phyloP scores from a whole-genome alignment of 1,140 invertebrate genomes.

The Drosophila fuyamai region DNA sequence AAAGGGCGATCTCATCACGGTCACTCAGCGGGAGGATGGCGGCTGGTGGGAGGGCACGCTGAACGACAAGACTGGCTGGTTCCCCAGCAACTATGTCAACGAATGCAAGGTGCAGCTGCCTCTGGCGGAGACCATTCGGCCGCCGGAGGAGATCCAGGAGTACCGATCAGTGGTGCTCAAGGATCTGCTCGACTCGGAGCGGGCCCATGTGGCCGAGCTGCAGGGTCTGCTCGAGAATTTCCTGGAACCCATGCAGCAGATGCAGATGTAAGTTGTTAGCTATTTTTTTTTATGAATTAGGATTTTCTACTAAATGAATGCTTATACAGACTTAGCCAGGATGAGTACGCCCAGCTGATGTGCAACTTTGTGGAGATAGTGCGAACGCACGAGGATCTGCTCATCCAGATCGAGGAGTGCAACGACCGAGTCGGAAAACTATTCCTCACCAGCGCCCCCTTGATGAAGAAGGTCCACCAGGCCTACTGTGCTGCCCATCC shows the following conservation, averaged over 20 bases:
- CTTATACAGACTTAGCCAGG: constrained; percentile 89
- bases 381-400: constrained; percentile 92
- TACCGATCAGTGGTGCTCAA: constrained; percentile 94
- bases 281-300: too few relatives aligned
- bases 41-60: constrained; percentile 99
- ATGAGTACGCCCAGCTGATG: constrained; percentile 94
- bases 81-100: constrained; percentile 98
- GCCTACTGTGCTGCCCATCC: constrained; percentile 97
- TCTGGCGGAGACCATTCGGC: constrained; percentile 85
- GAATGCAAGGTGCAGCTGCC: constrained; percentile 91
- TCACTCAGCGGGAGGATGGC: constrained; percentile 96
- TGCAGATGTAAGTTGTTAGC: constrained; percentile 90
- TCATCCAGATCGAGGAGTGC: constrained; percentile 91
- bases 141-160: constrained; percentile 89
- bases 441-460: constrained; percentile 94
- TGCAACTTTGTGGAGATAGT: constrained; percentile 95
- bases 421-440: constrained; percentile 96
- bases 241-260: constrained; percentile 92
- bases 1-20: constrained; percentile 98
- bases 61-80: constrained; percentile 98
- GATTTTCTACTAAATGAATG: not conserved
- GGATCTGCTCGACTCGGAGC: constrained; percentile 97
- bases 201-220: constrained; percentile 94
- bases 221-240: constrained; percentile 94
- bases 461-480: constrained; percentile 94